Evolutionary conservation across 2,888 invertebrate species (phyloP), one percentile per base, ranked within the genome.

Genomic region (Drosophila ustulata): DNA sequence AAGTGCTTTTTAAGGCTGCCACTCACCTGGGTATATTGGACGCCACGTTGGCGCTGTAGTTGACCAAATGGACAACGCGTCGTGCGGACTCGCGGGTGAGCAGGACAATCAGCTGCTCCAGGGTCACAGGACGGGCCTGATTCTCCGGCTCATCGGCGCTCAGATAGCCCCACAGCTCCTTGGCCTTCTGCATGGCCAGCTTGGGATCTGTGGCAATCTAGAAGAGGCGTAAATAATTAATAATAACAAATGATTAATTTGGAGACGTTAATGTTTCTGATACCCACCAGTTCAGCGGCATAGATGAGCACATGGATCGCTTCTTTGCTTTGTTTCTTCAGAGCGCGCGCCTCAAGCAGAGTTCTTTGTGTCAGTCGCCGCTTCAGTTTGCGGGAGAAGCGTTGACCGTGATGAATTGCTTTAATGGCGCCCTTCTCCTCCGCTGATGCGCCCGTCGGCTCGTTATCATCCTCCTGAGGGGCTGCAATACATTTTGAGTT

Each of bases 141-240:
- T 97, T 97, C 92, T 96, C 97, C 0, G 97, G 97, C 89, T 97
- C 97, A 26, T 96, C 95, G 76, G 94, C 92, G 87, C 96, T 96
- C 57, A 97, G 92, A 41, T 94, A 94, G 0, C 91, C 91, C 95
- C 96, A 97, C 49, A 97, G 91, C 75, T 95, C 95, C 80, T 94
- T 95, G 2, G 95, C 95, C 90, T 96, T 96, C 90, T 95, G 94
- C 91, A 95, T 93, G 1, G 96, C 96, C 62, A 95, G 91, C 72
- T 94, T 96, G 0, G 97, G 97, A 92, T 97, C 96, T 18, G 95
- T 96, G 3, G 95, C 96, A 82, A 97, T 93, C 96, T 97, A 81
- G 9, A 6, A 3, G 25, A 57, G 45, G 3, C 18, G 18, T 18
- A 18, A 18, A 18, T 18, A 18, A 18, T 18, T 18, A 30, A 2